Base-by-base conservation (phyloP, 2,888 invertebrate genomes). In the Galerucella pusilla region DNA sequence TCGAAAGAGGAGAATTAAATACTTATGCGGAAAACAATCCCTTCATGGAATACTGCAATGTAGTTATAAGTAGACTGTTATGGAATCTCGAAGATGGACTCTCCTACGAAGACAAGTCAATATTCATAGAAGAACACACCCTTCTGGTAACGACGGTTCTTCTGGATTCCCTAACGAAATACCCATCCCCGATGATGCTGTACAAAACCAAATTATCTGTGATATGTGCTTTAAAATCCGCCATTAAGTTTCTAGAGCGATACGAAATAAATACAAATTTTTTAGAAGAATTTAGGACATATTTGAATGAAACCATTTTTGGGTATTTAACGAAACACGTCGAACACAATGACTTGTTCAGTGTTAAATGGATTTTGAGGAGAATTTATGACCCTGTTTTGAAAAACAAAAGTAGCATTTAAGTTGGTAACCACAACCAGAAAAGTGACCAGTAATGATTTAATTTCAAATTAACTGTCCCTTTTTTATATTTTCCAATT, bases 1-100 rank as follows among this genome's bases (percentile, higher is more conserved):
- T 93, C 85, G 92, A 93, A 79, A 90, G 91, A 81, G 92, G 91
- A 76, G 92, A 92, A 82, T 87, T 89, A 75, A 93, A 92, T 83
- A 88, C 89, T 60, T 90, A 88, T 81, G 86, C 90, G 61, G 93
- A 93, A 86, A 91, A 85, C 68, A 79, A 81, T 11, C 81, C 83
- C 10, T 71, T 82, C 63, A 79, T 80, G 71, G 76, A 75, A 49
- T 68, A 77, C 10, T 82, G 82, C 64, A 78, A 76, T 1, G 59
- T 77, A 25, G 68, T 83, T 0, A 77, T 86, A 16, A 76, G 79
- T 52, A 77, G 78, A 42, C 77, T 82, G 59, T 79, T 86, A 25
- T 86, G 83, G 83, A 70, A 75, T 25, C 73, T 82, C 14, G 81
- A 81, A 54, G 85, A 83, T 16, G 84, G 81, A 14, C 74, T 85